Conservation (phyloP, 2,113 vertebrate species). For the Rhinogobius similis region DNA sequence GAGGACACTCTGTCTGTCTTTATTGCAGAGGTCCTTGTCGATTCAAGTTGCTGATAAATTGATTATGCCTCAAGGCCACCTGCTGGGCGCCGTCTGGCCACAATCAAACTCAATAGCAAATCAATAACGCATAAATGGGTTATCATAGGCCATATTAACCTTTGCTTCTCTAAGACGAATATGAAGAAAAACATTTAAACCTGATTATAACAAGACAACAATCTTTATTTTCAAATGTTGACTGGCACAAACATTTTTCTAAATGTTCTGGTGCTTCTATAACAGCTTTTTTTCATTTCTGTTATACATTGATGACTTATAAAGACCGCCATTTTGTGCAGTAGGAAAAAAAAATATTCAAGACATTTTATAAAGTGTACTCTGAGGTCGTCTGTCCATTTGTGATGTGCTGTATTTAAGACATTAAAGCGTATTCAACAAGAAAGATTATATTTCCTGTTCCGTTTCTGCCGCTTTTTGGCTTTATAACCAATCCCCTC, state of each 20-base stretch:
- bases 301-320: not conserved
- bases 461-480: too few species aligned
- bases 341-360: not conserved
- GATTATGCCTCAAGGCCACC: constrained; percentile 72
- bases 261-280: not conserved
- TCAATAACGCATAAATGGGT: constrained; percentile 67
- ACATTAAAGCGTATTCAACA: not conserved
- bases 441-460: not conserved
- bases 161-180: constrained; percentile 53
- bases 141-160: constrained; percentile 64
- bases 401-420: not conserved
- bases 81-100: constrained; percentile 72
- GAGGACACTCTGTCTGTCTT: constrained; percentile 69
- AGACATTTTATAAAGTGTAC: not conserved
- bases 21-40: constrained; percentile 69
- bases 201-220: not conserved
- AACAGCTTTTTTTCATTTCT: not conserved
- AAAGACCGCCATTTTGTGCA: not conserved
- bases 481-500: too few species aligned
- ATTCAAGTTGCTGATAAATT: constrained; percentile 75
- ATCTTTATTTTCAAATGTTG: not conserved
- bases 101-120: constrained; percentile 66
- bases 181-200: constrained; percentile 8
- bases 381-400: not conserved
- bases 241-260: not conserved